phyloP scores from a whole-genome alignment of 2,797 vertebrate species.

The Premnoplex brunnescens region DNA sequence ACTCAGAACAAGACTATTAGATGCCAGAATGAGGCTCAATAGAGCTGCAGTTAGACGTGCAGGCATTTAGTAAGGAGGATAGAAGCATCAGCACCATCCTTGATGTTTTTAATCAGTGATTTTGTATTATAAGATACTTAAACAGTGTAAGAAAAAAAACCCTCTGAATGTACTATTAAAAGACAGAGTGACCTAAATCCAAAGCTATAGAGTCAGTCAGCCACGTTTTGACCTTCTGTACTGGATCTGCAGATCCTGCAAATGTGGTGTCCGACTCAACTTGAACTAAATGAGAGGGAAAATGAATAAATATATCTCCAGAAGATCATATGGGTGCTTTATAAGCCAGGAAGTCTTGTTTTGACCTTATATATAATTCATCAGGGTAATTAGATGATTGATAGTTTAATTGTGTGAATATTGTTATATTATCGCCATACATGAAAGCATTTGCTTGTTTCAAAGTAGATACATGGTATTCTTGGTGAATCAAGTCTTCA shows the following conservation, averaged over 20 bases:
- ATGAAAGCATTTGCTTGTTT: not conserved
- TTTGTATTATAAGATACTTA: not conserved
- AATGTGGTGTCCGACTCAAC: accelerated
- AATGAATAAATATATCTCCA: not conserved
- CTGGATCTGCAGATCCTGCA: not conserved
- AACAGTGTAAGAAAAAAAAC: not conserved
- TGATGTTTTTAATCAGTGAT: not conserved
- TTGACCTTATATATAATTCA: not conserved
- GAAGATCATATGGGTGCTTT: not conserved
- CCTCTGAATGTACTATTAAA: not conserved
- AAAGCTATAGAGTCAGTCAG: not conserved
- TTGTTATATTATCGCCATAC: not conserved
- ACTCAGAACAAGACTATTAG: not conserved
- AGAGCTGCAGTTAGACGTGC: not conserved
- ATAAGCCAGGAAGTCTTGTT: not conserved
- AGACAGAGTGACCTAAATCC: not conserved
- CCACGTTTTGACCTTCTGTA: not conserved
- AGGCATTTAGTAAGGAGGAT: not conserved
- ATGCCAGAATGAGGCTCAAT: not conserved
- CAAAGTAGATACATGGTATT: not conserved
- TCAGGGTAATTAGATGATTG: not conserved
- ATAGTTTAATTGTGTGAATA: not conserved
- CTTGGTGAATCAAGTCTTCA: not conserved
- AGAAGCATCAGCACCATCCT: not conserved
- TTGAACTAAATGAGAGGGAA: not conserved